These are phyloP conservation scores for Metallyticus violacea DNA, from an alignment of 2,888 invertebrate species.

Conservation along the genomic window DNA sequence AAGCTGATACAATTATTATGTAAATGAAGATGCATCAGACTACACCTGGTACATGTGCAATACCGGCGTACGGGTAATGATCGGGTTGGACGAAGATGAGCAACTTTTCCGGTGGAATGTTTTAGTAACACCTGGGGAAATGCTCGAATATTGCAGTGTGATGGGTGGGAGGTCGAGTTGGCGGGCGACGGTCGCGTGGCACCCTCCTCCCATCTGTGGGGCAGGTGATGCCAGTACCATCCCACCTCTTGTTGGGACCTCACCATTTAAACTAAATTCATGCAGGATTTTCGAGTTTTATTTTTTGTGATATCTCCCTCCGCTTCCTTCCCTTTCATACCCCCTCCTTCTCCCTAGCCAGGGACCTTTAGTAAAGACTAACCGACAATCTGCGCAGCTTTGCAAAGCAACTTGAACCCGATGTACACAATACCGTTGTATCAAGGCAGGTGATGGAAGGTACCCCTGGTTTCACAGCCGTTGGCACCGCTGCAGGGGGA, in stretches of 20 bases:
- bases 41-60: not conserved
- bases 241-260: not conserved
- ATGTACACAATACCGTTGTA: constrained; percentile 1
- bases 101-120: not conserved
- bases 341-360: not conserved
- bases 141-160: not conserved
- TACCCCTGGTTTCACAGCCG: constrained; percentile 13
- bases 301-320: constrained; percentile 12
- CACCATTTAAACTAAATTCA: constrained; percentile 29
- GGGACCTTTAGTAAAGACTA: constrained; percentile 18
- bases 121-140: not conserved
- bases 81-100: not conserved
- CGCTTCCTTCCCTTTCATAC: not conserved
- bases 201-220: not conserved
- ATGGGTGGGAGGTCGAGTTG: not conserved
- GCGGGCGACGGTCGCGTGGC: constrained; percentile 25
- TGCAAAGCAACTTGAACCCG: constrained; percentile 23
- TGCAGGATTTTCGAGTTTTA: constrained; percentile 25
- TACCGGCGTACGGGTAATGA: too few relatives aligned
- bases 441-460: constrained; percentile 26
- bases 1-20: not conserved
- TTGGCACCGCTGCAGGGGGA: constrained; percentile 23
- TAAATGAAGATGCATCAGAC: not conserved
- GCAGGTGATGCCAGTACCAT: constrained; percentile 18
- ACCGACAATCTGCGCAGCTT: constrained; percentile 27